phyloP scores from a whole-genome alignment of 2,113 vertebrate genomes.

The Cyrtonyx montezumae region DNA sequence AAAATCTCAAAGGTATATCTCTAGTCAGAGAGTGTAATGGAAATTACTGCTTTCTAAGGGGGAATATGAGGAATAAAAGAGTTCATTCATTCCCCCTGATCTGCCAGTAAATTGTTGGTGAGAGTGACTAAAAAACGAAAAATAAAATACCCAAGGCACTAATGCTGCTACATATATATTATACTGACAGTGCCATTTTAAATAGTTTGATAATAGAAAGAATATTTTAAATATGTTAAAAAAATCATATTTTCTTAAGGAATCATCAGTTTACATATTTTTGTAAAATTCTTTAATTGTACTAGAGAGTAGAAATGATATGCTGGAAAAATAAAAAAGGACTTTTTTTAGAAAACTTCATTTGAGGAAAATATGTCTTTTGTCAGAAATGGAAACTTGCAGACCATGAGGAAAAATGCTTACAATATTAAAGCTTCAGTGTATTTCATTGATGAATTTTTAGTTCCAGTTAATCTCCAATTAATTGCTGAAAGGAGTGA shows the following conservation, averaged over 20 bases:
- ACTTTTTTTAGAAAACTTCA: background rate
- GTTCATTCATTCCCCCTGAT: background rate
- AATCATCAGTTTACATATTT: background rate
- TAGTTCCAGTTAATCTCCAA: background rate
- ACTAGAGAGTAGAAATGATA: background rate
- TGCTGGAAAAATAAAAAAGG: background rate
- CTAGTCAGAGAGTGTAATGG: background rate
- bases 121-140: background rate
- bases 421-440: background rate
- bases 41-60: background rate
- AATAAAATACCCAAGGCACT: background rate
- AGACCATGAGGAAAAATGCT: background rate
- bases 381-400: background rate
- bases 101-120: background rate
- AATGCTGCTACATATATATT: background rate
- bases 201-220: background rate
- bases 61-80: background rate
- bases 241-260: background rate
- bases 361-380: background rate
- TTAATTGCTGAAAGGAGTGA: background rate
- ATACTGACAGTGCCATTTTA: background rate
- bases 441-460: background rate
- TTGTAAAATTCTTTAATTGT: background rate
- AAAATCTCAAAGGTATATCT: rapidly evolving
- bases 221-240: background rate